Base-by-base conservation (phyloP, 2,797 vertebrate species). In the Menidia menidia region DNA sequence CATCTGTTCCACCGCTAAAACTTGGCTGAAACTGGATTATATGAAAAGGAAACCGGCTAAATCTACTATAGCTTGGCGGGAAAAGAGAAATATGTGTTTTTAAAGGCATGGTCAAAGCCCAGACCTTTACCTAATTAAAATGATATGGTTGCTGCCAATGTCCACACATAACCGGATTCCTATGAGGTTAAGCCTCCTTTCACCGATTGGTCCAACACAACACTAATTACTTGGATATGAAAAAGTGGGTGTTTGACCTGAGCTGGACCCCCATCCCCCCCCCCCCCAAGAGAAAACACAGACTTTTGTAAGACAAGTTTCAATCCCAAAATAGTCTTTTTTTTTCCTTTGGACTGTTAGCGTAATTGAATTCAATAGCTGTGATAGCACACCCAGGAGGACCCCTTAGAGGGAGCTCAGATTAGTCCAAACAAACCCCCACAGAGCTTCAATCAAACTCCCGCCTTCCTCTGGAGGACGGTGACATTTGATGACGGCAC, bases 351-450 rank as follows among this genome's bases (percentile, higher is more conserved):
- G 25, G 25, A 25, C 25, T 25, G 25, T 25, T 25, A 25, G 25
- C 25, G 25, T 25, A 25, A 25, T 8, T 16, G 18, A 54, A 56
- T 63, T 39, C 13, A 48, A 48, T 56, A 13, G 13, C 71, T 12
- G 11, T 45, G 32, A 75, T 44, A 62, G 16, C 61, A 60, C 4
- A 48, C 13, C 33, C 60, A 50, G 43, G 51, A 51, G 61, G 18
- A 25, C 25, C 76, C 66, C 63, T 75, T 54, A 61, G 45, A 61
- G 55, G 2, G 60, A 76, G 44, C n/a, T 33, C 47, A 60, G 67
- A 77, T 71, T 43, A 81, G 56, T 76, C 62, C 61, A 76, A 75
- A 73, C 65, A 84, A 80, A 57, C 53, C 57, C 62, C 61, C n/a
- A 5, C 52, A 35, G 59, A 53, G 62, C 44, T 54, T 68, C 33